Evolutionary conservation across 2,888 invertebrate species (phyloP).

Genomic region (Drosophila macrothrix): DNA sequence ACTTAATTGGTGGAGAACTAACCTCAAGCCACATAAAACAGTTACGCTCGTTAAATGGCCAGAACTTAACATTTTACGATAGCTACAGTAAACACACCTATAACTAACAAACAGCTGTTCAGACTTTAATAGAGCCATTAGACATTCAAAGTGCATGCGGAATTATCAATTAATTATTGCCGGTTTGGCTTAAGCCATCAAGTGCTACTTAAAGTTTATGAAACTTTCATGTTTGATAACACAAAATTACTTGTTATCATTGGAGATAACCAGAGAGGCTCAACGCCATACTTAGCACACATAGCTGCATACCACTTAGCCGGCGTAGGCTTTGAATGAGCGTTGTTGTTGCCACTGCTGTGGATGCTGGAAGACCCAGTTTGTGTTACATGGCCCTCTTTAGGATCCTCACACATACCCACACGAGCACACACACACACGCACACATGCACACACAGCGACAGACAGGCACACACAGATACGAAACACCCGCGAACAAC

Average conservation of each 20-base stretch:
- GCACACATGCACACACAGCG: neutral
- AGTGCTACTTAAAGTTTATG: conserved; percentile 58
- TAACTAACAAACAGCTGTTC: conserved; percentile 5
- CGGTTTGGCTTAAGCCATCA: conserved; percentile 22
- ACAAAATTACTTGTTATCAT: conserved; percentile 66
- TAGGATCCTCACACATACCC: conserved; percentile 51
- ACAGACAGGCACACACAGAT: conserved; percentile 1
- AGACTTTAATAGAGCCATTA: conserved; percentile 53
- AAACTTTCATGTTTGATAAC: conserved; percentile 39
- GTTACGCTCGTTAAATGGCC: conserved; percentile 6
- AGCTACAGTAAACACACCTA: conserved; percentile 9
- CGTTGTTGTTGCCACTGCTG: conserved; percentile 11
- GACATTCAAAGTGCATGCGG: conserved; percentile 51
- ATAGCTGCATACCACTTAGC: conserved; percentile 6
- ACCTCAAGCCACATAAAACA: conserved; percentile 13
- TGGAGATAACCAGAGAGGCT: conserved; percentile 60
- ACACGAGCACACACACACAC: conserved; percentile 4
- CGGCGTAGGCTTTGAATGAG: conserved; percentile 21
- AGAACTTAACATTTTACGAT: conserved; percentile 13
- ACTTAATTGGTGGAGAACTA: neutral
- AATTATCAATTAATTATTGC: conserved; percentile 59
- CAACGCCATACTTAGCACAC: conserved; percentile 13
- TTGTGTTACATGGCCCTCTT: conserved; percentile 12
- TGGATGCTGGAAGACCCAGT: conserved; percentile 56
- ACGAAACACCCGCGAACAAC: conserved; percentile 28